phyloP scores from a whole-genome alignment of 2,113 vertebrate species.

The Bubo bubo region DNA sequence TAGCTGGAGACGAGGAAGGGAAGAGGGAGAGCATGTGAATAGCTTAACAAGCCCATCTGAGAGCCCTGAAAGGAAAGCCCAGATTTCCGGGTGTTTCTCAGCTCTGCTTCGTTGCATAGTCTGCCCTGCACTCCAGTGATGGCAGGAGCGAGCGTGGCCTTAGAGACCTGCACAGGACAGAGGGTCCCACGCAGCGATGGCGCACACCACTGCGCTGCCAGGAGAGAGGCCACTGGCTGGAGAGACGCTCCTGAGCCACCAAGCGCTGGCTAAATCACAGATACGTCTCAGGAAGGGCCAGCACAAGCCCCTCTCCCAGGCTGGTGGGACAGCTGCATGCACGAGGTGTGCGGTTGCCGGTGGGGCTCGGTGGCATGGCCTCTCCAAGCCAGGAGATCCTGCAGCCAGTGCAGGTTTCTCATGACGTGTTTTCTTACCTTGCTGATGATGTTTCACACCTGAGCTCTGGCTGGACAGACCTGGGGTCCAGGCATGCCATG shows the following conservation, averaged over 20 bases:
- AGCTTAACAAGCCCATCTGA: neutral
- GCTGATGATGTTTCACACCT: neutral
- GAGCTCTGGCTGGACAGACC: neutral
- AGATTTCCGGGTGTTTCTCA: neutral
- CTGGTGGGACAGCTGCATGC: neutral
- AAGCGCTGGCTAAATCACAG: neutral
- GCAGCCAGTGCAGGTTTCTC: accelerated
- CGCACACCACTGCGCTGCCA: neutral
- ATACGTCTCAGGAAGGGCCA: neutral
- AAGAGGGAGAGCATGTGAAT: neutral
- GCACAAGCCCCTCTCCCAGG: neutral
- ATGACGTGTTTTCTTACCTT: neutral
- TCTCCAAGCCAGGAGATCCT: neutral
- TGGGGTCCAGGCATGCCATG: neutral
- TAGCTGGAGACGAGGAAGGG: neutral
- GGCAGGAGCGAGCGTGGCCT: neutral
- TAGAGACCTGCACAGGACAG: neutral
- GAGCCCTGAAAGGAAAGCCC: neutral
- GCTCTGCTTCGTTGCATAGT: neutral
- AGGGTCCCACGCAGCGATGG: accelerated
- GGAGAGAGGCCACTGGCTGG: neutral
- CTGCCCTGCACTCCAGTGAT: neutral
- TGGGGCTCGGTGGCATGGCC: accelerated
- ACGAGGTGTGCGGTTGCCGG: accelerated
- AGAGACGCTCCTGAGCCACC: neutral